Conservation (phyloP, 2,113 vertebrate species). For the Dasyornis broadbenti region DNA sequence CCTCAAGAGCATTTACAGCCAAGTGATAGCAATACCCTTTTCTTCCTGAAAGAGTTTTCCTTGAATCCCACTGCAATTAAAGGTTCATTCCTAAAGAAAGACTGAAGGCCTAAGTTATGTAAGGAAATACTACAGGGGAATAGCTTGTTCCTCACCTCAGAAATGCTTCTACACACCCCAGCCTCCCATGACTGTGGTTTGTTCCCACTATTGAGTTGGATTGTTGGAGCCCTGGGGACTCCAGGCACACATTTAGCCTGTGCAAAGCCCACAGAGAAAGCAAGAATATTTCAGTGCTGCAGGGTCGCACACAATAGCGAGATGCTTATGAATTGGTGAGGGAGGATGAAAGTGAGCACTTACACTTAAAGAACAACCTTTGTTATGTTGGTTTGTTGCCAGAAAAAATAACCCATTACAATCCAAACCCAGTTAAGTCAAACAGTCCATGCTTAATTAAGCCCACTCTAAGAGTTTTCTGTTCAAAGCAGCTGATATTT, state of each 20-base stretch:
- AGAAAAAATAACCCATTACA: slow-evolving; percentile 67
- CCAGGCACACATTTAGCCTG: not conserved
- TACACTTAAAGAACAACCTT: slow-evolving; percentile 34
- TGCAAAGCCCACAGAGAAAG: not conserved
- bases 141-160: not conserved
- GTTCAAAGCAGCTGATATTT: slow-evolving; percentile 61
- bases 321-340: not conserved
- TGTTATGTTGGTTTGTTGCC: slow-evolving; percentile 36
- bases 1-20: not conserved
- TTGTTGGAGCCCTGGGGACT: not conserved
- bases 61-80: not conserved
- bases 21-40: not conserved
- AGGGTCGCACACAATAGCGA: slow-evolving; percentile 19
- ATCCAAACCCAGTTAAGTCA: slow-evolving; percentile 66
- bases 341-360: slow-evolving; percentile 25
- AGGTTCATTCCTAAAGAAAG: not conserved
- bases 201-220: not conserved
- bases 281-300: not conserved
- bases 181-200: not conserved
- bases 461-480: slow-evolving; percentile 39
- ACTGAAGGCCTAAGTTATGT: not conserved
- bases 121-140: not conserved
- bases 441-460: slow-evolving; percentile 71
- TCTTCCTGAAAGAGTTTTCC: not conserved
- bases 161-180: not conserved